Evolutionary conservation across 2,797 vertebrate genomes (phyloP).

Genomic region (Microcaecilia unicolor): DNA sequence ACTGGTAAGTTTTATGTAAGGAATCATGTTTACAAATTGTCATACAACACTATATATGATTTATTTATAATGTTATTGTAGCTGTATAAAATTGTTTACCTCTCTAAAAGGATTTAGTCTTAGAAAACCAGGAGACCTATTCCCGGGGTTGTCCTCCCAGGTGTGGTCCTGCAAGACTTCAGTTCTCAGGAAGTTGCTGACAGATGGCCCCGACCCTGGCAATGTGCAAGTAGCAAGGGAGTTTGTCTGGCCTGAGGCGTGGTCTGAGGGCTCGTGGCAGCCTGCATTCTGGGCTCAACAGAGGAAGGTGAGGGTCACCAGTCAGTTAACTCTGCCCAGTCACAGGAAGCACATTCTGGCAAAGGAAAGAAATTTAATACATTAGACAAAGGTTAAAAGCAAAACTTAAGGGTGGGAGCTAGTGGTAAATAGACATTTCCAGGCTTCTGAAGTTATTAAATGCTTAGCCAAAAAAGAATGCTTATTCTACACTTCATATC

Average conservation of each 20-base stretch:
- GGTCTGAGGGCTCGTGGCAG: slow-evolving; percentile 71
- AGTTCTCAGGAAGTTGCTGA: slow-evolving; percentile 51
- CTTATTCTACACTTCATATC: no score
- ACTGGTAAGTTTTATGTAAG: no score
- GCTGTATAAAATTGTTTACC: no score
- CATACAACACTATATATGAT: no score
- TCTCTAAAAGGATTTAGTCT: no score
- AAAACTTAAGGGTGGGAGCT: slow-evolving; percentile 28
- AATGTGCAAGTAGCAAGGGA: slow-evolving; percentile 21
- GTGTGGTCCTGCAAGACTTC: slow-evolving; percentile 41
- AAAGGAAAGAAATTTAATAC: slow-evolving; percentile 89
- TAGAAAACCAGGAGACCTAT: no score
- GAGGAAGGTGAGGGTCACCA: slow-evolving; percentile 80
- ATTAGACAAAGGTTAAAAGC: slow-evolving; percentile 27
- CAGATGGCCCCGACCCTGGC: slow-evolving; percentile 55
- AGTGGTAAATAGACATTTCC: no score
- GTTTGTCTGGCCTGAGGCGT: slow-evolving; percentile 42
- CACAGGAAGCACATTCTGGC: slow-evolving; percentile 78
- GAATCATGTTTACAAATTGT: no score
- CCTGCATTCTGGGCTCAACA: slow-evolving; percentile 62
- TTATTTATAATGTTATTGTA: no score
- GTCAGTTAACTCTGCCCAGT: slow-evolving; percentile 60
- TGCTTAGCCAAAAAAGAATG: no score
- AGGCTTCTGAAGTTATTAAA: no score
- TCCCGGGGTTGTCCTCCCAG: no score